Evolutionary conservation across 2,888 invertebrate genomes (phyloP), one percentile per base, ranked within the genome.

Genomic region (Spodoptera exigua): DNA sequence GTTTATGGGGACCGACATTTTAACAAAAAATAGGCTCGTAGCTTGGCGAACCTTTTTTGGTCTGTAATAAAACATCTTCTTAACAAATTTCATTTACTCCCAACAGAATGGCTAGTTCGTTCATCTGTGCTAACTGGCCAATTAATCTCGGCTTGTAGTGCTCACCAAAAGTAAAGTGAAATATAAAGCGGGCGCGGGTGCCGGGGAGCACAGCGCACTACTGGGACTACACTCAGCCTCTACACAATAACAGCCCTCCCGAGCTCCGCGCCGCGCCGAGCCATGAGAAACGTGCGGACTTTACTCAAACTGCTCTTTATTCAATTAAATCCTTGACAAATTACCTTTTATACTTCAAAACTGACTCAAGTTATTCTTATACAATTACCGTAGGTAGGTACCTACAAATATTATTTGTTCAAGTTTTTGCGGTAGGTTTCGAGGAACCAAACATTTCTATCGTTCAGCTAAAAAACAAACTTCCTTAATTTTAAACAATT

Each of bases 171-270:
- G 59, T 60, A 56, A 69, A 63, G 52, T 61, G 40, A 62, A 67
- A 74, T 74, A 74, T 74, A 66, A 55, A 65, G 53, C 54, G 36
- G 16, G 35, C n/a, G 37, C 43, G 68, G 51, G 40, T 59, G 35
- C 39, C 46, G 46, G 48, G 48, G 51, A 46, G 56, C 58, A 63
- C 61, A 64, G 56, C 67, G 67, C 72, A 62, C 79, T 61, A 65
- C 76, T 62, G 72, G 72, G 79, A 70, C 78, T 70, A 69, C 74
- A 76, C 66, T 51, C 62, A 61, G 61, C 64, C 70, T 66, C 65
- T 51, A 67, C 74, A 73, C 69, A 66, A 61, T 66, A 67, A 76
- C 80, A 61, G 75, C 64, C 70, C 52, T 74, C 64, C 36, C 47
- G 47, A 34, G 39, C 49, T 57, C 27, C 27, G 27, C 27, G 34